phyloP scores from a whole-genome alignment of 2,888 invertebrate species.

The Zaprionus bogoriensis region DNA sequence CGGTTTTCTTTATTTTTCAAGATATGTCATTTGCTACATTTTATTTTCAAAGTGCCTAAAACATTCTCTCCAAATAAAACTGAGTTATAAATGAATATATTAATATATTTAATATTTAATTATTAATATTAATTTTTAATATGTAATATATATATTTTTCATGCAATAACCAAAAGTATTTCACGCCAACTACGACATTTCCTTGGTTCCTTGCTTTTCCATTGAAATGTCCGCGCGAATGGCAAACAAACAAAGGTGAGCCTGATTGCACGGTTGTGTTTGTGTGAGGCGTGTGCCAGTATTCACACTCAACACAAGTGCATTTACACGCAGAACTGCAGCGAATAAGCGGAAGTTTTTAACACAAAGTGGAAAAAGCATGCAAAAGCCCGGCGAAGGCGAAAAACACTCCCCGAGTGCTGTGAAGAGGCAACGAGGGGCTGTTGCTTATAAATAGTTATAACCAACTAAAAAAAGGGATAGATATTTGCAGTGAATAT shows the following conservation, averaged over 20 bases:
- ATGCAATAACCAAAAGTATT: constrained; percentile 37
- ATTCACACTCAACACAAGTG: not conserved
- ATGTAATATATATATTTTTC: too few relatives aligned
- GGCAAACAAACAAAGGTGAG: constrained; percentile 23
- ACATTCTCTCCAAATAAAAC: too few relatives aligned
- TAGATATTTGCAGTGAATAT: too few relatives aligned
- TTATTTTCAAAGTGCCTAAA: too few relatives aligned
- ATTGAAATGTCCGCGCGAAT: constrained; percentile 14
- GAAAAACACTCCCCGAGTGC: not conserved
- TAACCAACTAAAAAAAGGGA: too few relatives aligned
- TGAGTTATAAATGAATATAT: too few relatives aligned
- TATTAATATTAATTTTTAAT: too few relatives aligned
- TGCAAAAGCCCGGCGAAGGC: constrained; percentile 18
- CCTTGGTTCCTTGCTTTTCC: constrained; percentile 17
- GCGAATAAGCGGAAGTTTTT: constrained; percentile 33
- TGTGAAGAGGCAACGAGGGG: not conserved
- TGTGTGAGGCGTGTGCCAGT: not conserved
- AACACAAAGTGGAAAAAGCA: too few relatives aligned
- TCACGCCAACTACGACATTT: constrained; percentile 7
- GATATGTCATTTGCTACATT: too few relatives aligned
- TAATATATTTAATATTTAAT: too few relatives aligned
- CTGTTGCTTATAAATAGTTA: too few relatives aligned
- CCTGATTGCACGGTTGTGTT: not conserved
- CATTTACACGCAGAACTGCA: constrained; percentile 19
- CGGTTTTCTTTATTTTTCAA: too few relatives aligned